phyloP scores from a whole-genome alignment of 1,140 invertebrate species.

The Heterodera schachtii region DNA sequence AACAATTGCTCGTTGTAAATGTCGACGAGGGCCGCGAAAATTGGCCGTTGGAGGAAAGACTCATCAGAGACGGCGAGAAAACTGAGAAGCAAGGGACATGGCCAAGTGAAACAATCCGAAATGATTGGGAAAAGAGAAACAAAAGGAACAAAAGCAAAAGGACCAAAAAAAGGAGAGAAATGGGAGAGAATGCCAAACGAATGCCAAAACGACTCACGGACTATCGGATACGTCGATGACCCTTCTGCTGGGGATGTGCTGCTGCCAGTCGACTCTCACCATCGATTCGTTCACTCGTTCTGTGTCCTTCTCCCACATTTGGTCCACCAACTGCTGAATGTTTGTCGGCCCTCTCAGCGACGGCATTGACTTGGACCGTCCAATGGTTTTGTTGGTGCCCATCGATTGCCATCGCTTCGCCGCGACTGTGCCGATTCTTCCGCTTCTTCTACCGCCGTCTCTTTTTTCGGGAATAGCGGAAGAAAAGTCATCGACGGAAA shows the following conservation, averaged over 20 bases:
- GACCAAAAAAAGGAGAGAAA: too few relatives aligned
- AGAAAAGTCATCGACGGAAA: too few relatives aligned
- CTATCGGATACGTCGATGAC: conserved; percentile 16
- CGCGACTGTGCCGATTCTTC: background rate
- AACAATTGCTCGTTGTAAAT: conserved; percentile 33
- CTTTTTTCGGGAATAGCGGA: background rate
- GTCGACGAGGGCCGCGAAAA: conserved; percentile 24
- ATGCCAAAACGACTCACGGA: conserved; percentile 14
- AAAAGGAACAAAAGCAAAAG: too few relatives aligned
- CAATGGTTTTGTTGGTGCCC: background rate
- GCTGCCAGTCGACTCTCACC: conserved; percentile 37
- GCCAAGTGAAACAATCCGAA: too few relatives aligned
- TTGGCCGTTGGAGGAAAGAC: conserved; percentile 18
- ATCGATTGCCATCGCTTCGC: background rate
- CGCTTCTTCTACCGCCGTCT: background rate
- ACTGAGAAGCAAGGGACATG: background rate
- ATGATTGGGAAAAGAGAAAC: too few relatives aligned
- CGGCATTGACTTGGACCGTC: background rate
- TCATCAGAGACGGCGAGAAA: conserved; percentile 24
- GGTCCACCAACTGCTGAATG: conserved; percentile 48
- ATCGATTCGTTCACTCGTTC: conserved; percentile 26
- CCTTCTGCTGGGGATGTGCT: conserved; percentile 22
- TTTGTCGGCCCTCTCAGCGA: conserved; percentile 2
- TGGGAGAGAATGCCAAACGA: background rate
- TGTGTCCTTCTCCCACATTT: conserved; percentile 50